Percentiles rank a stretch among this genome's conserved stretches.
phyloP scores from a whole-genome alignment of 2,113 vertebrate genomes.

The Cromileptes altivelis region DNA sequence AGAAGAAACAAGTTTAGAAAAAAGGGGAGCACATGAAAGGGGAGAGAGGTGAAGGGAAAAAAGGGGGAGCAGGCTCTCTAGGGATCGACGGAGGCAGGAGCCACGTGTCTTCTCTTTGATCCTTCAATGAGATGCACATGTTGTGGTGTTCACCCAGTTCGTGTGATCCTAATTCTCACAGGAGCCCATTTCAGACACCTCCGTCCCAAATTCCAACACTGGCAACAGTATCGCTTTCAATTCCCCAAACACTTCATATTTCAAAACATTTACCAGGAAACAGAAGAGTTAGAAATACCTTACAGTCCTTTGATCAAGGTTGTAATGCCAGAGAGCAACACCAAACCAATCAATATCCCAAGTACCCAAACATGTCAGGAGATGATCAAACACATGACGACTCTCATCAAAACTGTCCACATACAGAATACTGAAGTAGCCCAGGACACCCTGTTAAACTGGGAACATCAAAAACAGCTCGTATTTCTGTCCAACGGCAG shows the following conservation, averaged over 20 bases:
- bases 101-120: constrained; percentile 74
- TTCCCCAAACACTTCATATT: background rate
- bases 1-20: constrained; percentile 29
- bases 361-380: background rate
- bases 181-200: constrained; percentile 33
- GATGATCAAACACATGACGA: background rate
- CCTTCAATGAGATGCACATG: constrained; percentile 79
- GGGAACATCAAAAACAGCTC: background rate
- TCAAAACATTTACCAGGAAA: constrained; percentile 9
- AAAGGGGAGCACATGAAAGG: constrained; percentile 44
- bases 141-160: constrained; percentile 41
- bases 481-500: background rate
- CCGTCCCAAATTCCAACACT: constrained; percentile 15
- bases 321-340: constrained; percentile 5
- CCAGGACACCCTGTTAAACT: background rate
- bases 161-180: constrained; percentile 42
- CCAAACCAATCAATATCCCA: constrained; percentile 1
- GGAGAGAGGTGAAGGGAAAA: constrained; percentile 32
- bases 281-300: constrained; percentile 2
- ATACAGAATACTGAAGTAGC: background rate
- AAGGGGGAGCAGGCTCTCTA: constrained; percentile 29
- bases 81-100: constrained; percentile 38
- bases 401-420: background rate
- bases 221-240: background rate
- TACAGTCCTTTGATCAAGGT: background rate